phyloP scores from a whole-genome alignment of 2,888 invertebrate species.

The Zygogramma bicolorata region DNA sequence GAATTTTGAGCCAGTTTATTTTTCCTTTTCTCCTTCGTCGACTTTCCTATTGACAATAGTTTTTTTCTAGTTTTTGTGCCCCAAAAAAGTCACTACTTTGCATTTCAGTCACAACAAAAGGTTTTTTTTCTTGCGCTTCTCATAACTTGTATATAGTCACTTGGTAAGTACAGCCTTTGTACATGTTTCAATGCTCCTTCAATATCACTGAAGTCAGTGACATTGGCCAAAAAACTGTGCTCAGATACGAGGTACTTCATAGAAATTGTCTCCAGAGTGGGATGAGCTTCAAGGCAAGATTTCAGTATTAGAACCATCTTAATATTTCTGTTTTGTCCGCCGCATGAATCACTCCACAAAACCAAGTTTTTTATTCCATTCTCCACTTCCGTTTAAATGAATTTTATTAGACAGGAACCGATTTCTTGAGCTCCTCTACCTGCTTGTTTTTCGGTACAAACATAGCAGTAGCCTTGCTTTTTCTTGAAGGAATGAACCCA shows the following conservation, averaged over 20 bases:
- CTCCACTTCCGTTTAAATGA: no score
- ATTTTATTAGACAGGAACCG: conserved; percentile 42
- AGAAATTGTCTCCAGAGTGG: background rate
- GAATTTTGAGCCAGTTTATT: conserved; percentile 11
- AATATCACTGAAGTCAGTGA: background rate
- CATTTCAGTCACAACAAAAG: background rate
- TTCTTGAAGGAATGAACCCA: conserved; percentile 45
- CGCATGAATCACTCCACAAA: conserved; percentile 44
- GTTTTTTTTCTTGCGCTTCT: conserved; percentile 14
- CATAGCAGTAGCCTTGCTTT: conserved; percentile 49
- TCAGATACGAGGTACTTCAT: conserved; percentile 2
- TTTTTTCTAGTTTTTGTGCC: no score
- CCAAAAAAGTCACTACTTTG: no score
- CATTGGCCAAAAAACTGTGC: conserved; percentile 15
- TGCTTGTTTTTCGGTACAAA: conserved; percentile 51
- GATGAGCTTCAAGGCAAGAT: conserved; percentile 24
- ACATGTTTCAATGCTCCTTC: conserved; percentile 13
- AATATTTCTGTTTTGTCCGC: conserved; percentile 41
- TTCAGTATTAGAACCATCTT: conserved; percentile 41
- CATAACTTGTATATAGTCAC: conserved; percentile 25
- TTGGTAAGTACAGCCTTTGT: conserved; percentile 32
- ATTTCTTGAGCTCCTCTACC: conserved; percentile 54
- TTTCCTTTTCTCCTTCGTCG: background rate
- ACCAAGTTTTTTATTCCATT: conserved; percentile 31
- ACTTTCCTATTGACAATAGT: background rate